Conservation (phyloP, 1,140 invertebrate species). For the Bombus impatiens region DNA sequence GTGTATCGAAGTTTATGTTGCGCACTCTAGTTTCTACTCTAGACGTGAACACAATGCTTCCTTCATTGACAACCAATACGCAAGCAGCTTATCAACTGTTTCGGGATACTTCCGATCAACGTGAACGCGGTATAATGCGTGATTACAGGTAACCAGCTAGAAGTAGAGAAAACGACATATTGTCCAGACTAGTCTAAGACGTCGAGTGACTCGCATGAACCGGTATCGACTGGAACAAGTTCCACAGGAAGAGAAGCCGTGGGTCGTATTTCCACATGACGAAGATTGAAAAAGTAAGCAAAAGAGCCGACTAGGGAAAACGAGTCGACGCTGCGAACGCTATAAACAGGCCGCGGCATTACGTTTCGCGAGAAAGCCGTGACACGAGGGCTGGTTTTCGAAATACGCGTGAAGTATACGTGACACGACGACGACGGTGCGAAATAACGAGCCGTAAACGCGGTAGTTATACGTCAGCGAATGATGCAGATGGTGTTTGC, state of each 20-base stretch:
- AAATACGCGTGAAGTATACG: conserved; percentile 30
- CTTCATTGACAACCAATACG: too few relatives aligned
- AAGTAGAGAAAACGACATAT: too few relatives aligned
- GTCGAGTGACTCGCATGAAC: too few relatives aligned
- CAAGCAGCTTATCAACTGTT: too few relatives aligned
- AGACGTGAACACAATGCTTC: too few relatives aligned
- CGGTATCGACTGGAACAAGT: background rate
- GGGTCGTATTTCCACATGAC: conserved; percentile 4
- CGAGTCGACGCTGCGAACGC: background rate
- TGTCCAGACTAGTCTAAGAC: too few relatives aligned
- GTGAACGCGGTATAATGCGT: too few relatives aligned
- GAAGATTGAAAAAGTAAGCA: conserved; percentile 23
- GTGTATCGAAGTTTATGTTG: too few relatives aligned
- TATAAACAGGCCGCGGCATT: background rate
- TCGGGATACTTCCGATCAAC: too few relatives aligned
- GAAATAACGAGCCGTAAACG: conserved; percentile 31
- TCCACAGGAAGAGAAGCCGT: background rate
- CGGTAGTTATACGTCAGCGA: background rate
- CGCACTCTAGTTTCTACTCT: too few relatives aligned
- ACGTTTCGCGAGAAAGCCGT: background rate
- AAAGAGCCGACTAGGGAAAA: too few relatives aligned
- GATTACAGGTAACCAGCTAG: too few relatives aligned
- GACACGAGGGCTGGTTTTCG: conserved; percentile 6
- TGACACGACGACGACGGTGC: background rate
- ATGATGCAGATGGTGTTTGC: background rate